Conservation (phyloP, 23 tunicate species). For the Pegea sp. region DNA sequence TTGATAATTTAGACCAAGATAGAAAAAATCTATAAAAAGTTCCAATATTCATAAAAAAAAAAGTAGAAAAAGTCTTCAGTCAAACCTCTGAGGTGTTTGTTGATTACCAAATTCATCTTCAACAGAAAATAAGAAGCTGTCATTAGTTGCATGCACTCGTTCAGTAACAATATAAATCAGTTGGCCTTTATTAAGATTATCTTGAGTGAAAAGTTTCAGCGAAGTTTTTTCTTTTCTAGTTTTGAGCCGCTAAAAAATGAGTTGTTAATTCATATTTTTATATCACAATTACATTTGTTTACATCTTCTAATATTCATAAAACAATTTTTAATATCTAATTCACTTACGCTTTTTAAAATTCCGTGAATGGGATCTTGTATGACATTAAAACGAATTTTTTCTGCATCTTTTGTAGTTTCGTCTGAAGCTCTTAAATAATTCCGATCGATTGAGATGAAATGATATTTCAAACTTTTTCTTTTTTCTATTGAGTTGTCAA, state of each 20-base stretch:
- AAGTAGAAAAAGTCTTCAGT: background rate
- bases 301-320: too few species aligned
- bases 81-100: constrained; percentile 20
- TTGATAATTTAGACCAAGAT: constrained; percentile 55
- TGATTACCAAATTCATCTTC: constrained; percentile 78
- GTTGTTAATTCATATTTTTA: too few species aligned
- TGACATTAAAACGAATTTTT: constrained; percentile 27
- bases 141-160: constrained; percentile 38
- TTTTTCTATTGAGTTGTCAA: too few species aligned
- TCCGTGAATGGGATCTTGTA: constrained; percentile 35
- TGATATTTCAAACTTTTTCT: background rate
- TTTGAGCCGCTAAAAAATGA: too few species aligned
- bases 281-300: too few species aligned
- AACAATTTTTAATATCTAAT: too few species aligned
- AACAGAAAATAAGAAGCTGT: constrained; percentile 53
- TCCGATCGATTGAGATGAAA: constrained; percentile 16
- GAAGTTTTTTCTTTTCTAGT: background rate
- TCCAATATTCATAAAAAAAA: background rate
- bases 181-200: constrained; percentile 27
- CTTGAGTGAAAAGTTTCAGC: constrained; percentile 20
- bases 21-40: constrained; percentile 38
- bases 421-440: constrained; percentile 8
- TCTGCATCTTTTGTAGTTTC: constrained; percentile 11
- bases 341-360: constrained; percentile 20
- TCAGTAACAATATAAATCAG: constrained; percentile 27